Percentiles rank a stretch among this genome's conserved stretches.
Conservation (phyloP, 2,888 invertebrate species). For the Plusia festucae region DNA sequence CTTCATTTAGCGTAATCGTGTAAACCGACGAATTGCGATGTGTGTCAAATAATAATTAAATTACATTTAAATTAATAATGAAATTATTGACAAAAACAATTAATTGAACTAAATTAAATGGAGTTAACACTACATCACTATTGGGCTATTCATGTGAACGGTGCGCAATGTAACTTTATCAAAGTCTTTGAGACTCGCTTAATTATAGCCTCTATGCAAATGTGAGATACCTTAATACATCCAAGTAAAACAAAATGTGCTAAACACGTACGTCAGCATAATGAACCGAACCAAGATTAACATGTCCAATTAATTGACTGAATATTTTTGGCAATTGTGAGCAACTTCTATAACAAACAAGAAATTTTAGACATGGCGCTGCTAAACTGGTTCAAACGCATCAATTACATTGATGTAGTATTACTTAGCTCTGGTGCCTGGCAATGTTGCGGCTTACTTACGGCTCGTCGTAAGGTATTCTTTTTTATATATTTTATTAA, state of each 20-base stretch:
- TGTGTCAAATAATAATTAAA: constrained; percentile 47
- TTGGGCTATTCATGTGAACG: constrained; percentile 54
- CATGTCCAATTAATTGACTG: constrained; percentile 44
- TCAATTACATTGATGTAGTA: constrained; percentile 43
- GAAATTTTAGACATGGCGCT: constrained; percentile 7
- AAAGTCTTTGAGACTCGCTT: constrained; percentile 43
- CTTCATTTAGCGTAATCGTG: constrained; percentile 27
- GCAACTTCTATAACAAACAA: constrained; percentile 29
- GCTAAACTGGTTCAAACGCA: constrained; percentile 5
- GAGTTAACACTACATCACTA: constrained; percentile 58
- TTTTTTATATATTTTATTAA: constrained; percentile 10
- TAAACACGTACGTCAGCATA: constrained; percentile 28
- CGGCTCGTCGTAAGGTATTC: not conserved
- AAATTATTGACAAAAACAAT: constrained; percentile 55
- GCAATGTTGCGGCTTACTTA: constrained; percentile 44
- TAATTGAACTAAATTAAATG: constrained; percentile 58
- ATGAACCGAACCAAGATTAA: constrained; percentile 17
- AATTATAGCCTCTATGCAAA: constrained; percentile 52
- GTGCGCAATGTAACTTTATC: constrained; percentile 37
- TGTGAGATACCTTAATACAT: constrained; percentile 31
- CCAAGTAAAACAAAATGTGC: constrained; percentile 28
- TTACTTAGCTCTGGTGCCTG: constrained; percentile 21
- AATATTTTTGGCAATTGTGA: constrained; percentile 52
- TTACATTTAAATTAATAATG: constrained; percentile 54
- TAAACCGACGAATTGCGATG: constrained; percentile 38